Conservation (phyloP, 2,888 invertebrate genomes). For the Brachypalpus laphriformis region DNA sequence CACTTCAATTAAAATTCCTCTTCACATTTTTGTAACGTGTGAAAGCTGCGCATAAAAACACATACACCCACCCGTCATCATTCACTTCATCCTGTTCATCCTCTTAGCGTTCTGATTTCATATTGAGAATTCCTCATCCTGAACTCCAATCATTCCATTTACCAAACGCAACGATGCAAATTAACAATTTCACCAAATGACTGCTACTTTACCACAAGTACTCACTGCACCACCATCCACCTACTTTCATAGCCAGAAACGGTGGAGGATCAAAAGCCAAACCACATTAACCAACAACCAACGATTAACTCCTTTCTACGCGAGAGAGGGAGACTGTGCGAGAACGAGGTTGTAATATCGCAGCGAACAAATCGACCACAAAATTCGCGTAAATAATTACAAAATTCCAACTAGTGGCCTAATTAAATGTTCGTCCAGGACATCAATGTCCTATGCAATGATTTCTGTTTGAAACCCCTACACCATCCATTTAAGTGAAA, state of each 20-base stretch:
- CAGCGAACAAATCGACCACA: conserved; percentile 62
- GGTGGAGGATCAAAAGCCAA: conserved; percentile 37
- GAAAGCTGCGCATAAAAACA: background rate
- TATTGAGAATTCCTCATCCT: background rate
- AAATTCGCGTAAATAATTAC: conserved; percentile 69
- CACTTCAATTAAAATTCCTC: conserved; percentile 58
- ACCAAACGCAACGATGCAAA: conserved; percentile 59
- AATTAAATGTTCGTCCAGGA: conserved; percentile 63
- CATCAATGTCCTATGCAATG: conserved; percentile 13
- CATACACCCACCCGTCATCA: background rate
- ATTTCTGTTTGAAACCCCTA: background rate
- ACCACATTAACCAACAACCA: conserved; percentile 35
- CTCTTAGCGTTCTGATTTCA: background rate
- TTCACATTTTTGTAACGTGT: conserved; percentile 36
- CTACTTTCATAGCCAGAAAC: background rate
- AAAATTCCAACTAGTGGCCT: conserved; percentile 71
- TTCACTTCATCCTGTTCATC: background rate
- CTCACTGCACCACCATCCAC: background rate
- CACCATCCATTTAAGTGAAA: conserved; percentile 7
- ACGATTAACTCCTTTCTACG: conserved; percentile 48
- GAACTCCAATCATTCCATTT: conserved; percentile 19
- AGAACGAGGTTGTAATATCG: background rate
- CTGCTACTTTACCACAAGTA: conserved; percentile 57
- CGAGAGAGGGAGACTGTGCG: background rate
- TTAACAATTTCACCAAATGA: conserved; percentile 60